Base-by-base conservation (phyloP, 2,113 vertebrate genomes). In the Pedionomus torquatus region DNA sequence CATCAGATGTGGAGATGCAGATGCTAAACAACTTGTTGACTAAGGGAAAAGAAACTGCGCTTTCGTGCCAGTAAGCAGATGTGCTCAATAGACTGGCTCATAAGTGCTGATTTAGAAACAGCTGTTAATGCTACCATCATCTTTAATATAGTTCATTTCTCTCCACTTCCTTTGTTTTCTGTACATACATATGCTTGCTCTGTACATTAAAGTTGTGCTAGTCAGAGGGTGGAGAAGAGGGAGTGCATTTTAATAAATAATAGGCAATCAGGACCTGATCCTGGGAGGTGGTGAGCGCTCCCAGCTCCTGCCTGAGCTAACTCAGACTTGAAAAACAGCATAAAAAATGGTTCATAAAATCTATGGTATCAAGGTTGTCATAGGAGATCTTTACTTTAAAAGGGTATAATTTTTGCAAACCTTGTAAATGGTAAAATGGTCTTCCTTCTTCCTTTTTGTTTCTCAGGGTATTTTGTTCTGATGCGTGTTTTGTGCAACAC, bases 1-100 rank as follows among this genome's bases (percentile, higher is more conserved):
- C 98, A 98, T 98, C 98, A 98, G 93, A 98, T 93, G 94, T 97
- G 93, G 97, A 97, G 97, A 98, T 96, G 94, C 98, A 98, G 98
- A 99, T 98, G 97, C 58, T 95, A 95, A 91, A 44, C 86, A 95
- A 95, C 95, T 98, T 98, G 97, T 98, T 94, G 97, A 98, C 96
- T 98, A 97, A 98, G 97, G 96, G 97, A 97, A 98, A 98, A 95
- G 96, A 97, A 97, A 87, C 88, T 95, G 48, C 93, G 69, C 92
- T 95, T 96, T 98, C 97, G 98, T 97, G 95, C 96, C 97, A 89
- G 95, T 97, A 86, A 98, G 96, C 97, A 98, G 97, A 98, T 98
- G 97, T 97, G 95, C 93, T 95, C 86, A 89, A 97, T 85, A 92
- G 96, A 97, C 93, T 91, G 94, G 61, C 94, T 91, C 57, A 48